phyloP scores from a whole-genome alignment of 2,113 vertebrate species.

The Rhinoderma darwinii region DNA sequence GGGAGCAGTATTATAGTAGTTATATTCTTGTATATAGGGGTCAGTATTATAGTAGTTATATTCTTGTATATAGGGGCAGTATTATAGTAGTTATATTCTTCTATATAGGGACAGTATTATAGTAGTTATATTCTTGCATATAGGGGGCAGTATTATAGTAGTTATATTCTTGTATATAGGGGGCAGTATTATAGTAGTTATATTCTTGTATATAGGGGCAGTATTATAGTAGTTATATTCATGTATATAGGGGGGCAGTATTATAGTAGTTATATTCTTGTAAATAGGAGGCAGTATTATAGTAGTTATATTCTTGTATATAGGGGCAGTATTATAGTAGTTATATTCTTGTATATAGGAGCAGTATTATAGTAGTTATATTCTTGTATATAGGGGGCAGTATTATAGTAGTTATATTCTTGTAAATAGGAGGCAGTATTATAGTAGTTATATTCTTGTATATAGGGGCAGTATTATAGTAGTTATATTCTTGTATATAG shows the following conservation, averaged over 20 bases:
- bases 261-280: constrained; percentile 15
- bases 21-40: neutral
- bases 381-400: constrained; percentile 7
- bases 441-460: constrained; percentile 6
- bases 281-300: constrained; percentile 10
- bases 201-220: constrained; percentile 11
- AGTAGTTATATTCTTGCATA: too few species aligned
- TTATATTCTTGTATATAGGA: constrained; percentile 9
- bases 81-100: too few species aligned
- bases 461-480: neutral
- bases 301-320: constrained; percentile 9
- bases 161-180: constrained; percentile 19
- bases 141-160: constrained; percentile 11
- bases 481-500: neutral
- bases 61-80: too few species aligned
- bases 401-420: constrained; percentile 3
- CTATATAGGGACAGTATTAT: too few species aligned
- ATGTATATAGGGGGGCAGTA: neutral
- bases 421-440: too few species aligned
- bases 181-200: constrained; percentile 12
- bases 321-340: constrained; percentile 9
- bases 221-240: constrained; percentile 19
- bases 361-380: constrained; percentile 14
- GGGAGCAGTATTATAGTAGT: too few species aligned
- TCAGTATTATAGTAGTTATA: neutral